A percentile compares a stretch with the other conserved stretches of the same genome.
phyloP scores from a whole-genome alignment of 2,797 vertebrate genomes.

The Pipistrellus pygmaeus region DNA sequence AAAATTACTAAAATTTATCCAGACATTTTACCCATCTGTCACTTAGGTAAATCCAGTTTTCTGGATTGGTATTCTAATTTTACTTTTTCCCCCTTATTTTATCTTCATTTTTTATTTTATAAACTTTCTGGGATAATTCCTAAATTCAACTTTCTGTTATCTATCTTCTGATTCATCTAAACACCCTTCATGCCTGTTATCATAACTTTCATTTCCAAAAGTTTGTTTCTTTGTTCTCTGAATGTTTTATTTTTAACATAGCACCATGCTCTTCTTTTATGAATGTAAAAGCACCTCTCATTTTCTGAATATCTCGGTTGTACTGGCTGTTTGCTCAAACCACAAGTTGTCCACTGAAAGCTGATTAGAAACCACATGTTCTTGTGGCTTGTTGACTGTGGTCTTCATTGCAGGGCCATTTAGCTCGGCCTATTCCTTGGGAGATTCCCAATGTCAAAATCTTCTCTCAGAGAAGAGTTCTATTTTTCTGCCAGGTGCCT shows the following conservation, averaged over 20 bases:
- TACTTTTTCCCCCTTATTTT: neutral
- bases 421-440: neutral
- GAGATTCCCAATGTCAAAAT: neutral
- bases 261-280: neutral
- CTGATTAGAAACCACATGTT: neutral
- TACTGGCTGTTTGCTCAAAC: neutral
- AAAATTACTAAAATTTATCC: neutral
- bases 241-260: neutral
- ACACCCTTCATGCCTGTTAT: neutral
- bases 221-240: neutral
- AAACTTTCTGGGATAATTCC: constrained; percentile 6
- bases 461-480: constrained; percentile 5
- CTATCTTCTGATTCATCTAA: constrained; percentile 33
- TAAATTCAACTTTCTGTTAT: constrained; percentile 34
- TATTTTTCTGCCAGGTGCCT: constrained; percentile 49
- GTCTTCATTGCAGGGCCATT: neutral
- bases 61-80: neutral
- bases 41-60: neutral
- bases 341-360: neutral
- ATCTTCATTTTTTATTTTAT: constrained; percentile 26
- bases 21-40: neutral
- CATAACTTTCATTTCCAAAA: constrained; percentile 42
- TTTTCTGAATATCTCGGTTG: constrained; percentile 16
- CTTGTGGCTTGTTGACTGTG: neutral
- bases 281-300: neutral